Conservation (phyloP, 2,797 vertebrate species). For the Catostomus latipinnis region DNA sequence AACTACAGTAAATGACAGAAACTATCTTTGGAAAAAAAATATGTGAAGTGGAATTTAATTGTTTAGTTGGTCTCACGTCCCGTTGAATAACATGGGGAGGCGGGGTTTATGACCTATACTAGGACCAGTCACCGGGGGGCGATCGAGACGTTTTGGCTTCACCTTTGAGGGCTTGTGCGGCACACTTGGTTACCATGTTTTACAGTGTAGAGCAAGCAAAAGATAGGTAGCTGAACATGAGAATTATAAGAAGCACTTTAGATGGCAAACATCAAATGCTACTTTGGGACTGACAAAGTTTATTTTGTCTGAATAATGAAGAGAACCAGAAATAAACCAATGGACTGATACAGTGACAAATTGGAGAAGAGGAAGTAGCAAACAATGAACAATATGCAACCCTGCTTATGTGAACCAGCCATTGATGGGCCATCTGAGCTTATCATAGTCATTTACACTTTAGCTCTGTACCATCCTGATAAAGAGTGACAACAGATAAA, state of each 20-base stretch:
- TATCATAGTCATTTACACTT: constrained; percentile 68
- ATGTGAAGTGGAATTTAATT: no score
- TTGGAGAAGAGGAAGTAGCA: constrained; percentile 75
- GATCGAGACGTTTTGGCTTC: no score
- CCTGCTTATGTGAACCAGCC: constrained; percentile 24
- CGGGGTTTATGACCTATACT: no score
- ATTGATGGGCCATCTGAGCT: constrained; percentile 55
- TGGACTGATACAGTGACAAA: constrained; percentile 75
- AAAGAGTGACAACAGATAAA: constrained; percentile 31
- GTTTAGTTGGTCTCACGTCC: no score
- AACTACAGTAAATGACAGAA: no score
- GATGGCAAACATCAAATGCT: constrained; percentile 41
- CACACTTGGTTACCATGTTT: no score
- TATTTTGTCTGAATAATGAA: constrained; percentile 87
- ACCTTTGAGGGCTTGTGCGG: no score
- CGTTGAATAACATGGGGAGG: no score
- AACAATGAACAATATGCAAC: constrained; percentile 78
- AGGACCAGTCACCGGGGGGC: no score
- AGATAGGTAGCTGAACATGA: background rate
- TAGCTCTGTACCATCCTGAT: constrained; percentile 35
- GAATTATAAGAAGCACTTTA: constrained; percentile 28
- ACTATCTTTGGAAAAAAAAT: no score
- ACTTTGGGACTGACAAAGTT: constrained; percentile 49
- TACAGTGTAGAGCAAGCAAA: background rate
- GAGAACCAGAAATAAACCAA: constrained; percentile 78